These are phyloP conservation scores for Penelope pileata DNA, from an alignment of 2,113 vertebrate species.

Conservation along the genomic window DNA sequence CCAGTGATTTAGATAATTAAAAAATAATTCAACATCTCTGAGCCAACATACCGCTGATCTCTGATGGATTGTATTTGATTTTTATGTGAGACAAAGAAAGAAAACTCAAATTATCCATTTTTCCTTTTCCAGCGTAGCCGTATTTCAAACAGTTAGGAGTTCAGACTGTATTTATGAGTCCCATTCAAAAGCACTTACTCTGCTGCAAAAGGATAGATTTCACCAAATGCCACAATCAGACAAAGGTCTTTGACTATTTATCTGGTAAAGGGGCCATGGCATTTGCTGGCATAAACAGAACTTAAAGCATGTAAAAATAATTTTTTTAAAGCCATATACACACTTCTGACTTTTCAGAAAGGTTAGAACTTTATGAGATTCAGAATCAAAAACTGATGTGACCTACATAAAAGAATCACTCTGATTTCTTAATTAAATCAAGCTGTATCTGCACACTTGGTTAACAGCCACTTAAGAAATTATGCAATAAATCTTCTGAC, in stretches of 20 bases:
- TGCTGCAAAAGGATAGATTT: neutral
- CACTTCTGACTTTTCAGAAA: slow-evolving; percentile 74
- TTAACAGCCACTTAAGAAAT: slow-evolving; percentile 73
- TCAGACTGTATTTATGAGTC: slow-evolving; percentile 10
- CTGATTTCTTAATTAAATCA: slow-evolving; percentile 83
- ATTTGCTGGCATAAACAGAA: slow-evolving; percentile 26
- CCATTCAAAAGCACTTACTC: neutral
- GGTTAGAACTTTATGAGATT: slow-evolving; percentile 68
- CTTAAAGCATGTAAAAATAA: slow-evolving; percentile 2
- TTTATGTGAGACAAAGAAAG: neutral
- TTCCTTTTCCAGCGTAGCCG: neutral
- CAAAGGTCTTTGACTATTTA: slow-evolving; percentile 35
- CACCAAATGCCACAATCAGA: slow-evolving; percentile 30
- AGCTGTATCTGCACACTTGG: slow-evolving; percentile 74
- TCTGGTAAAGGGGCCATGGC: neutral
- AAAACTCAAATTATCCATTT: neutral
- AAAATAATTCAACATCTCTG: neutral
- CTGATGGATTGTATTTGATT: neutral
- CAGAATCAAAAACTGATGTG: slow-evolving; percentile 83
- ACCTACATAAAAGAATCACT: slow-evolving; percentile 80
- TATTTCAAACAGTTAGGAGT: neutral
- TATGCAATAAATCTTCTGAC: slow-evolving; percentile 78
- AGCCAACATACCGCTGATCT: neutral
- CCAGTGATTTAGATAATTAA: neutral
- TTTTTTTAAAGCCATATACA: slow-evolving; percentile 12